A percentile compares a stretch with the other conserved stretches of the same genome.
Evolutionary conservation across 2,888 invertebrate genomes (phyloP).

Genomic region (Lacanobia oleracea): DNA sequence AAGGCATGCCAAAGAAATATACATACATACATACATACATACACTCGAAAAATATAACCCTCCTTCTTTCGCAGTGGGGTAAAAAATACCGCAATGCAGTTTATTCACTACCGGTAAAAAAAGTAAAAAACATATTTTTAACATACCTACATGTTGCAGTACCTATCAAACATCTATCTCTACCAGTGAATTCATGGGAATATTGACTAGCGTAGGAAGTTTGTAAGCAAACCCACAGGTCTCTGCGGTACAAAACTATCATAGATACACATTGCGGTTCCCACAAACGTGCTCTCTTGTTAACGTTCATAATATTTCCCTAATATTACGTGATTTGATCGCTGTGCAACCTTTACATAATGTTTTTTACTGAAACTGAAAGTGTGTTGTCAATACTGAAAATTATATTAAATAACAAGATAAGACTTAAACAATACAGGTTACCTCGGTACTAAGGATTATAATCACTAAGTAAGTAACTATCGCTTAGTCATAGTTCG

Average conservation of each 20-base stretch:
- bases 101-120: background rate
- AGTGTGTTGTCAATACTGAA: background rate
- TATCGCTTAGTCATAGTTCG: background rate
- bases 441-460: background rate
- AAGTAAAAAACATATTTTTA: background rate
- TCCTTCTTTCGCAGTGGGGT: too few species aligned
- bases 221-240: conserved; percentile 1
- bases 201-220: conserved; percentile 11
- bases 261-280: background rate
- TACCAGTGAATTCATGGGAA: background rate
- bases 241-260: conserved; percentile 2
- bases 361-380: background rate
- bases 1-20: too few species aligned
- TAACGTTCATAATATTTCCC: conserved; percentile 23
- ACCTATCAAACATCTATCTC: background rate
- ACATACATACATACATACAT: too few species aligned
- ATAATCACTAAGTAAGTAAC: background rate
- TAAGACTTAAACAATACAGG: background rate
- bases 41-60: too few species aligned
- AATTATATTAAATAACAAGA: background rate
- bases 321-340: conserved; percentile 20
- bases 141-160: background rate
- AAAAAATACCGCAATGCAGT: conserved; percentile 4
- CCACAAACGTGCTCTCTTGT: conserved; percentile 1
- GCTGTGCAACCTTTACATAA: conserved; percentile 20